These are phyloP conservation scores for Iguana delicatissima DNA, from an alignment of 2,797 vertebrate species.

Conservation along the genomic window DNA sequence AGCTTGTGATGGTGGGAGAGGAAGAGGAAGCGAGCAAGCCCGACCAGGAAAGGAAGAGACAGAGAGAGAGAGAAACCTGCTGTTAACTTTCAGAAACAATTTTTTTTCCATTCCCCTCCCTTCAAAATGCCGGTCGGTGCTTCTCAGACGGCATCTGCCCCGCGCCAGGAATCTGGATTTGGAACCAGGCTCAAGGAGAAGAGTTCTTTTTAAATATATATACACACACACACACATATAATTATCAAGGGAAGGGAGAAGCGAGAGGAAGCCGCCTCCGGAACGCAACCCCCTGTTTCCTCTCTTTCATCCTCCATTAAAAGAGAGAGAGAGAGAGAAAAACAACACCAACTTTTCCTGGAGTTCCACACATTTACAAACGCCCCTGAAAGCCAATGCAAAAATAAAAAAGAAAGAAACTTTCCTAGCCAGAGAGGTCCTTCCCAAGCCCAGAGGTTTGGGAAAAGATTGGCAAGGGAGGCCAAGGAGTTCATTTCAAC, in stretches of 20 bases:
- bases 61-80: background rate
- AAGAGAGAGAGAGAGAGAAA: too few relatives aligned
- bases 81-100: conserved; percentile 46
- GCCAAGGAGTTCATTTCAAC: background rate
- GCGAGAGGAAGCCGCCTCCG: background rate
- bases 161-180: background rate
- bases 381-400: too few relatives aligned
- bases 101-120: background rate
- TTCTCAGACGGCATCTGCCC: background rate
- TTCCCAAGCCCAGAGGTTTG: background rate
- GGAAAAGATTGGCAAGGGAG: background rate
- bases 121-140: background rate
- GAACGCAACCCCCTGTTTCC: background rate
- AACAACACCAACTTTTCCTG: background rate
- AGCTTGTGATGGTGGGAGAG: conserved; percentile 86
- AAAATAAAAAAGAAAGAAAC: too few relatives aligned
- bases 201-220: background rate
- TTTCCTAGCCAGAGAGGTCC: background rate
- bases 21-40: background rate
- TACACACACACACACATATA: background rate
- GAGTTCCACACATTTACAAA: background rate
- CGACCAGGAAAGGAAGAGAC: background rate
- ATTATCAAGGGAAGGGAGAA: background rate
- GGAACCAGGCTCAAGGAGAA: too few relatives aligned
- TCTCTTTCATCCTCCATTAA: conserved; percentile 1